Conservation (phyloP, 2,888 invertebrate species). For the Drosophila neonasuta region DNA sequence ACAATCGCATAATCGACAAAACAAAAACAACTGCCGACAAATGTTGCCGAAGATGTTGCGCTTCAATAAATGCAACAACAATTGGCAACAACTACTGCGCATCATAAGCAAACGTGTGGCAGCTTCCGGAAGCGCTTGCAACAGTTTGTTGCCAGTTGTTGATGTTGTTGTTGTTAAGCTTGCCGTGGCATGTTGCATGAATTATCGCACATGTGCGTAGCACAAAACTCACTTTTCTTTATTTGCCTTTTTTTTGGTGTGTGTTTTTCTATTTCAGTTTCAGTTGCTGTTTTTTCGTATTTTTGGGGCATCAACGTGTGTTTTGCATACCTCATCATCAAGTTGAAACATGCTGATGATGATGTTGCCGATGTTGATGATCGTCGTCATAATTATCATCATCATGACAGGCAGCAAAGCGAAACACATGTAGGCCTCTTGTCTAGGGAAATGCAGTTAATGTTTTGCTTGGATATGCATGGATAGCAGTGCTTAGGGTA, state of each 20-base stretch:
- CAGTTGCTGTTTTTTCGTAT: slow-evolving; percentile 9
- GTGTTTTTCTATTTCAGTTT: slow-evolving; percentile 1
- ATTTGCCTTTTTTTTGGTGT: neutral
- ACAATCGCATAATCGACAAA: slow-evolving; percentile 64
- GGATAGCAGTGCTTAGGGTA: slow-evolving; percentile 39
- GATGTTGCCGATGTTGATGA: slow-evolving; percentile 11
- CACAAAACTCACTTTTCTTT: slow-evolving; percentile 36
- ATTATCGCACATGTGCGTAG: slow-evolving; percentile 56
- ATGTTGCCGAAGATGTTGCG: slow-evolving; percentile 54
- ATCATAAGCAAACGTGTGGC: slow-evolving; percentile 51
- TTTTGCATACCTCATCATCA: slow-evolving; percentile 29
- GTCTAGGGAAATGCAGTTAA: slow-evolving; percentile 51
- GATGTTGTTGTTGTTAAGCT: slow-evolving; percentile 19
- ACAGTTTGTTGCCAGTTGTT: slow-evolving; percentile 42
- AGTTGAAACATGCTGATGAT: slow-evolving; percentile 4
- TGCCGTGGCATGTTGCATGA: slow-evolving; percentile 51
- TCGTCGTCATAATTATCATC: slow-evolving; percentile 35
- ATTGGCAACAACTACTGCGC: slow-evolving; percentile 29
- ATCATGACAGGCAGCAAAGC: slow-evolving; percentile 59
- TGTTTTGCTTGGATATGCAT: slow-evolving; percentile 52
- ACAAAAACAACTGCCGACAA: slow-evolving; percentile 47
- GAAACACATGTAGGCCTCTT: slow-evolving; percentile 48
- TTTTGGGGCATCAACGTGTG: slow-evolving; percentile 28
- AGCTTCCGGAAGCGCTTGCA: slow-evolving; percentile 67
- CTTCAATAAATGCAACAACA: slow-evolving; percentile 66